Conservation (phyloP, 2,888 invertebrate genomes). For the Stratiomys singularior region DNA sequence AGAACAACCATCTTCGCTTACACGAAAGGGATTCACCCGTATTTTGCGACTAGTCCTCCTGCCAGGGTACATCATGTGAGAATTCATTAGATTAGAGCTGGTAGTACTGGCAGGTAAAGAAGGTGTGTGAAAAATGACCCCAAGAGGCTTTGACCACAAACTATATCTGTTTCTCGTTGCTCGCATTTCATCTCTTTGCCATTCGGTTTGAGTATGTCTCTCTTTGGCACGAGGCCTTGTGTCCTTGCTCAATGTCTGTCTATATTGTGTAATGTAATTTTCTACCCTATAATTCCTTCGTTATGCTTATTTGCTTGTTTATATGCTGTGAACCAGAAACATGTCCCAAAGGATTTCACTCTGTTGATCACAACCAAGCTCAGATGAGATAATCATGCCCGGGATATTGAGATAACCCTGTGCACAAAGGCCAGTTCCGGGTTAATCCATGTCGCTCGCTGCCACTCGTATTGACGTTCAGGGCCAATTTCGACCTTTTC, state of each 20-base stretch:
- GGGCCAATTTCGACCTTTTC: slow-evolving; percentile 26
- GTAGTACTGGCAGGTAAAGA: neutral
- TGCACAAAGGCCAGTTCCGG: neutral
- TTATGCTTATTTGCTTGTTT: slow-evolving; percentile 43
- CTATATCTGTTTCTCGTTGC: neutral
- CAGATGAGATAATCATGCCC: slow-evolving; percentile 26
- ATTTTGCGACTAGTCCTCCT: neutral
- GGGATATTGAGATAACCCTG: neutral
- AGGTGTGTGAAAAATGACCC: slow-evolving; percentile 25
- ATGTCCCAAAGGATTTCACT: slow-evolving; percentile 28
- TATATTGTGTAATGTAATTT: slow-evolving; percentile 37
- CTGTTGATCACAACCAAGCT: slow-evolving; percentile 38
- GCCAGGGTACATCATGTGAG: neutral
- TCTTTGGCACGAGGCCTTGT: neutral
- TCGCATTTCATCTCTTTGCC: neutral
- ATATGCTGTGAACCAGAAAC: slow-evolving; percentile 40
- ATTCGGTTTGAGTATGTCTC: neutral
- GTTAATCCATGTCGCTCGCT: neutral
- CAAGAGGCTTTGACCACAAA: neutral
- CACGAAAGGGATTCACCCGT: neutral
- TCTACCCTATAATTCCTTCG: slow-evolving; percentile 37
- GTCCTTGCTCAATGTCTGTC: neutral
- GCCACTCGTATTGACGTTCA: slow-evolving; percentile 22
- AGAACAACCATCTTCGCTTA: slow-evolving; percentile 1
- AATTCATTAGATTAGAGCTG: slow-evolving; percentile 3